Evolutionary conservation across 1,140 invertebrate genomes (phyloP), one percentile per base, ranked within the genome.

Genomic region (Teleogryllus occipitalis): DNA sequence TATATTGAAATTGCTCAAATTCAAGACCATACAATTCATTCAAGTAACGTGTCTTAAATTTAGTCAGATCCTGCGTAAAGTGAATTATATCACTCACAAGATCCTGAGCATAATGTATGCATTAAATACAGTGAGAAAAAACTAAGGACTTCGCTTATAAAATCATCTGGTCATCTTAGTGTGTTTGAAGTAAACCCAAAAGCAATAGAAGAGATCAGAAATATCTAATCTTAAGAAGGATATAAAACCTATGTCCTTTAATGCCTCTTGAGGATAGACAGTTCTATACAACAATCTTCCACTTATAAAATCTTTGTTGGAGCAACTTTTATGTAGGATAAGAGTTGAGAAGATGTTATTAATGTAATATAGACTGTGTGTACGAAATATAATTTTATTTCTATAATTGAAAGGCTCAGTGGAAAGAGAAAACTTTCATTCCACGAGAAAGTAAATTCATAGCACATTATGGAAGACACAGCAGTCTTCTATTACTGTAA

Each of bases 1-100:
- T 1, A 78, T 76, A 39, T 74, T 81, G 12, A 82, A 81, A 79
- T 46, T 78, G 4, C 72, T 82, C 4, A 81, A 81, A 74, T 81
- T 78, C 79, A 82, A 81, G 72, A n/a, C 75, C n/a, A 76, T 81
- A 18, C 81, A 77, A 47, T 76, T 80, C 27, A 81, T 76, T 75
- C 75, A 81, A 77, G 81, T 81, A 73, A 18, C 65, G 21, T 21
- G 12, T 47, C 27, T 81, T 15, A 81, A 80, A 65, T 81, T 80
- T 47, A 75, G 22, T 72, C 79, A 75, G 78, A 10, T 27, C 18
- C 72, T 74, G 15, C 21, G 4, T 78, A 39, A 15, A 8, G 54
- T 81, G 8, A 49, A 21, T 10, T 81, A 54, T 47, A 81, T 48
- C 76, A 78, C 80, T 80, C n/a, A 76, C 39, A 1, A 1, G 75